Evolutionary conservation across 2,113 vertebrate species (phyloP).

Genomic region (Brachionichthys hirsutus): DNA sequence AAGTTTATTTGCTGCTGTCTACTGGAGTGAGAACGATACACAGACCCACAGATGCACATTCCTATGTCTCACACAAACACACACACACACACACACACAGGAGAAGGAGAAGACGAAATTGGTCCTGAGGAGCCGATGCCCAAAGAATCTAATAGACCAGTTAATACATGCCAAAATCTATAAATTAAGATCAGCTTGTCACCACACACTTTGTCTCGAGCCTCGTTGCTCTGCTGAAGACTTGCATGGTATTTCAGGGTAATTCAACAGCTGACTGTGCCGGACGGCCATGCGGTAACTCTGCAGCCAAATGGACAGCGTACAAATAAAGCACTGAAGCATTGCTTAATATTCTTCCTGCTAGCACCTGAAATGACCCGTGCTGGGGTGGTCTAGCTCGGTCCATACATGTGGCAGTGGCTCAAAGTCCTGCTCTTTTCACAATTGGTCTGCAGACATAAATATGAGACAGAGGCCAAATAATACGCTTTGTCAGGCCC

Average conservation of each 20-base stretch:
- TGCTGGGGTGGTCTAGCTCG: constrained; percentile 64
- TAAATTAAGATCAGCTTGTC: constrained; percentile 71
- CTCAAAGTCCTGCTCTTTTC: constrained; percentile 56
- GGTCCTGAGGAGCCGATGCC: constrained; percentile 44
- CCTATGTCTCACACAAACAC: constrained; percentile 18
- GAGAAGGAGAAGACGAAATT: constrained; percentile 54
- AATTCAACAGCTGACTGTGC: constrained; percentile 53
- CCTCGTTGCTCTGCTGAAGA: constrained; percentile 51
- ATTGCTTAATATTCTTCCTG: constrained; percentile 67
- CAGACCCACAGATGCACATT: constrained; percentile 12
- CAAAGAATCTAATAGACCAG: constrained; percentile 64
- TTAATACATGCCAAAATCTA: constrained; percentile 69
- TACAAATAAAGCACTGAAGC: constrained; percentile 60
- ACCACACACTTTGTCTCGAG: constrained; percentile 55
- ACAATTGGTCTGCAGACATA: constrained; percentile 48
- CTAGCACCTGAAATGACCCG: constrained; percentile 68
- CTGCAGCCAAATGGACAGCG: constrained; percentile 49
- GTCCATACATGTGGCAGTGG: constrained; percentile 71
- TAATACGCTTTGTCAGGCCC: constrained; percentile 72
- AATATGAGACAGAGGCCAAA: constrained; percentile 57
- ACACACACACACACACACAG: constrained; percentile 11
- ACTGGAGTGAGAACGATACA: constrained; percentile 15
- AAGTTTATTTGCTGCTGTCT: constrained; percentile 32
- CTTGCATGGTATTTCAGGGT: constrained; percentile 49
- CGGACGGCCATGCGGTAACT: constrained; percentile 45